Evolutionary conservation across 2,113 vertebrate species (phyloP).

Genomic region (Canis aureus): DNA sequence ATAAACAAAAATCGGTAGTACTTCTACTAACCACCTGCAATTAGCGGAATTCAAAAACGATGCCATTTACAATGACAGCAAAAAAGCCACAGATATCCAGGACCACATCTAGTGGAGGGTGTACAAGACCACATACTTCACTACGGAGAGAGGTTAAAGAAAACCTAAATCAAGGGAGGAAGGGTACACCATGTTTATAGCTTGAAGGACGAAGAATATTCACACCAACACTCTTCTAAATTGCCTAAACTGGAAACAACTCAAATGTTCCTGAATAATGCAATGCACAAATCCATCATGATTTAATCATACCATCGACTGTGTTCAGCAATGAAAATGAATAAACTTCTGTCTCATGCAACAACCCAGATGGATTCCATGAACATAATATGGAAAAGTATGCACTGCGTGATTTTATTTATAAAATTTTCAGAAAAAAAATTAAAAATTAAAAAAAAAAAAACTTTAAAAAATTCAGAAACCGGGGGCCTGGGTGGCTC

Average conservation of each 20-base stretch:
- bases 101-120: constrained; percentile 17
- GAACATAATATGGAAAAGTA: background rate
- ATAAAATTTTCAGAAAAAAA: background rate
- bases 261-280: background rate
- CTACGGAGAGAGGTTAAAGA: background rate
- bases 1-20: background rate
- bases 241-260: background rate
- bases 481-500: background rate
- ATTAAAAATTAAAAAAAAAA: no score
- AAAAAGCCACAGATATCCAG: background rate
- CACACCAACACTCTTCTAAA: background rate
- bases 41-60: background rate
- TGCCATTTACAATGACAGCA: background rate
- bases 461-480: background rate
- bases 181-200: background rate
- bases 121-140: background rate
- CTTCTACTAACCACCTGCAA: background rate
- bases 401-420: background rate
- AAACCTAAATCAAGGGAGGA: background rate
- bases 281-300: background rate
- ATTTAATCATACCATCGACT: background rate
- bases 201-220: background rate
- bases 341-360: background rate
- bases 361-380: background rate
- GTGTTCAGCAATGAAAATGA: background rate